Conservation (phyloP, 2,888 invertebrate genomes). For the Ptilodon capucinus region DNA sequence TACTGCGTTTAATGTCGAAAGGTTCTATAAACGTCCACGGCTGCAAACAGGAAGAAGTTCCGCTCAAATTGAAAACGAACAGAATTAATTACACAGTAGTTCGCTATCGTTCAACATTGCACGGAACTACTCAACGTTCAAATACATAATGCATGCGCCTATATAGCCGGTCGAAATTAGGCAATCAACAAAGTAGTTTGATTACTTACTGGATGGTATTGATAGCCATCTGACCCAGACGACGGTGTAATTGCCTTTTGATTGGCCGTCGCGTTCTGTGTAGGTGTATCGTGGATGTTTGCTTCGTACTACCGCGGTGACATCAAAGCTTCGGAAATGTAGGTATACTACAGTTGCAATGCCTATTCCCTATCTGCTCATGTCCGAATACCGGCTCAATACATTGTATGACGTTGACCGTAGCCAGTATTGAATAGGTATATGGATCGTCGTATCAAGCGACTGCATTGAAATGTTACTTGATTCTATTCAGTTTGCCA, state of each 20-base stretch:
- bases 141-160: conserved; percentile 26
- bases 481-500: no score
- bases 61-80: conserved; percentile 41
- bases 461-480: not conserved
- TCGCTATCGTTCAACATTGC: conserved; percentile 28
- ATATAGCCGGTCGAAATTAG: conserved; percentile 13
- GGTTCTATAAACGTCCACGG: conserved; percentile 36
- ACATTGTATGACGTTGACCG: conserved; percentile 20
- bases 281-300: not conserved
- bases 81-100: conserved; percentile 51
- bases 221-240: conserved; percentile 20
- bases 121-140: conserved; percentile 32
- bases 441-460: not conserved
- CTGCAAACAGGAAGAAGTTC: conserved; percentile 67
- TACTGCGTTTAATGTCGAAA: conserved; percentile 17
- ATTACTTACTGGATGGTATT: conserved; percentile 29
- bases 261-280: conserved; percentile 17
- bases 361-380: conserved; percentile 6
- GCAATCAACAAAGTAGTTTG: conserved; percentile 37
- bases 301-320: not conserved
- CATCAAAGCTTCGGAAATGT: conserved; percentile 17
- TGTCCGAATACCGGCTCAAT: conserved; percentile 16
- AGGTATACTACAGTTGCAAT: conserved; percentile 7
- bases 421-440: conserved; percentile 10
- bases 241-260: conserved; percentile 28